Conservation (phyloP, 92 coral and sea anemone genomes). For the Bergia puertoricense region DNA sequence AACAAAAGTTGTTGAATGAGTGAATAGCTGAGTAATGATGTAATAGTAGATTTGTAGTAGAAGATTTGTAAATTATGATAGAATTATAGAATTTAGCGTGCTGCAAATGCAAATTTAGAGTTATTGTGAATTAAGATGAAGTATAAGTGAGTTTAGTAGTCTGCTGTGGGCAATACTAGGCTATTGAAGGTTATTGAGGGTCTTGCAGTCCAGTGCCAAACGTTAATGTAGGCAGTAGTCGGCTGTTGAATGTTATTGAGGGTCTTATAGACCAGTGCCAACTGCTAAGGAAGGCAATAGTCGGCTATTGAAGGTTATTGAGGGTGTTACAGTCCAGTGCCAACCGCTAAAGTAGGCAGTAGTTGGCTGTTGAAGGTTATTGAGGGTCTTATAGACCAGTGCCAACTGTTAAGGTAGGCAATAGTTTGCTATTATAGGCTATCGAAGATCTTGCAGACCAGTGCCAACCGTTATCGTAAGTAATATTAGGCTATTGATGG, state of each 20-base stretch:
- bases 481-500: too few species aligned
- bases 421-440: not conserved
- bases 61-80: not conserved
- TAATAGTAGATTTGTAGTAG: not conserved
- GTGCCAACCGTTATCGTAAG: not conserved
- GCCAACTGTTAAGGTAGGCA: not conserved
- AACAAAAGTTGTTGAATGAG: not conserved
- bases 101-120: not conserved
- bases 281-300: too few species aligned
- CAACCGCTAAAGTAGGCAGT: not conserved
- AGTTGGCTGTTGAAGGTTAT: not conserved
- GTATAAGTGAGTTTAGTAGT: not conserved
- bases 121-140: not conserved
- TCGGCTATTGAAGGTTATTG: too few species aligned
- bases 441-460: not conserved
- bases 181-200: not conserved
- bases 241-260: too few species aligned
- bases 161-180: not conserved
- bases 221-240: too few species aligned
- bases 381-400: not conserved
- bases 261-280: too few species aligned
- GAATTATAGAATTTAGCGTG: not conserved
- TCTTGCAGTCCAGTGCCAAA: not conserved
- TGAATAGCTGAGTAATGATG: not conserved
- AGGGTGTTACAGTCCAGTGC: too few species aligned